Conservation (phyloP, 2,797 vertebrate genomes). For the Nasua narica region DNA sequence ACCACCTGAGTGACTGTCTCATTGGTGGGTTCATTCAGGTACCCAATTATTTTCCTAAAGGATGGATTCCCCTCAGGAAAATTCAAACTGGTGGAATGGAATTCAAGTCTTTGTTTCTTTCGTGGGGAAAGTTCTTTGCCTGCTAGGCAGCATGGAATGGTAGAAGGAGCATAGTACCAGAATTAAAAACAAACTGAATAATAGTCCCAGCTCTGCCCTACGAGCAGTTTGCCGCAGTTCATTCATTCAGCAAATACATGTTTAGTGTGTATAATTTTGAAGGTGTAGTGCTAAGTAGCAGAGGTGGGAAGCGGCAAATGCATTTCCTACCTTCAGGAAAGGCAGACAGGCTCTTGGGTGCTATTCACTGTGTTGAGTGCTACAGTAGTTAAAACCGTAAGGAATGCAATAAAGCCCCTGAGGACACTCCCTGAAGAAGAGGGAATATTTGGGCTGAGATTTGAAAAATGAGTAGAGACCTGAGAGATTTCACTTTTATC, state of each 20-base stretch:
- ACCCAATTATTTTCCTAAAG: neutral
- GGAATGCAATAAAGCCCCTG: neutral
- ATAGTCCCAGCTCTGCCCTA: neutral
- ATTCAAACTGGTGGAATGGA: neutral
- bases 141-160: neutral
- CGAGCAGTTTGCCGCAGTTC: neutral
- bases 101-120: neutral
- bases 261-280: neutral
- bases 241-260: neutral
- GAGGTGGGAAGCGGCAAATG: neutral
- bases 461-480: neutral
- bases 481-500: neutral
- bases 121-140: neutral
- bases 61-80: neutral
- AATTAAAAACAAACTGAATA: neutral
- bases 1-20: neutral
- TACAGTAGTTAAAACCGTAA: accelerated
- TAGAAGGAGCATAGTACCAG: neutral
- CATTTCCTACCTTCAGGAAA: neutral
- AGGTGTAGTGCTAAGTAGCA: neutral
- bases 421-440: neutral
- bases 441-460: neutral
- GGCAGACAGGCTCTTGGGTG: no score
- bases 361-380: neutral
- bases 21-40: neutral